These are phyloP conservation scores for Mystacides longicornis DNA, from an alignment of 2,888 invertebrate species.

Conservation along the genomic window DNA sequence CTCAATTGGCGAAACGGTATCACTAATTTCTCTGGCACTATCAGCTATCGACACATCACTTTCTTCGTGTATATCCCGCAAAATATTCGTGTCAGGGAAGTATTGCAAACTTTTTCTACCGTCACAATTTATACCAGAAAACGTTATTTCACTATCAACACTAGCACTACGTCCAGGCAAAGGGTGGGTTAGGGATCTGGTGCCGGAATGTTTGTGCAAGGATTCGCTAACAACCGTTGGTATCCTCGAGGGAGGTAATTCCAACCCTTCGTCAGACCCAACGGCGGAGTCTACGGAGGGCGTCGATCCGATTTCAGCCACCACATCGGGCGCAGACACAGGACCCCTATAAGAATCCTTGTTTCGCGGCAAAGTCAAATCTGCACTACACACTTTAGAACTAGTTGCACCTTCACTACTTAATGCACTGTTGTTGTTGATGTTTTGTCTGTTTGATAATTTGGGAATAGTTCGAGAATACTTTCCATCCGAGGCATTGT, in stretches of 20 bases:
- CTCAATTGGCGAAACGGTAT: constrained; percentile 48
- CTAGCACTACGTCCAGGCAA: constrained; percentile 43
- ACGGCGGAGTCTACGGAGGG: constrained; percentile 55
- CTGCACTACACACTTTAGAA: constrained; percentile 33
- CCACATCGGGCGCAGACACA: constrained; percentile 38
- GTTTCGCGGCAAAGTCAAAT: constrained; percentile 31
- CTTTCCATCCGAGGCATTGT: constrained; percentile 55
- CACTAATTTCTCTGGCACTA: constrained; percentile 46
- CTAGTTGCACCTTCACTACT: constrained; percentile 10
- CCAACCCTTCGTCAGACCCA: constrained; percentile 52
- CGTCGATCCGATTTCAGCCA: constrained; percentile 45
- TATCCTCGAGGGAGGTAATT: constrained; percentile 40
- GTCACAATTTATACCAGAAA: constrained; percentile 36
- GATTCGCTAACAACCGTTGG: constrained; percentile 39
- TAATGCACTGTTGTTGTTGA: background rate
- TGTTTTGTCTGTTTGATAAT: constrained; percentile 6
- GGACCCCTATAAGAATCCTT: constrained; percentile 40
- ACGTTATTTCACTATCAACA: constrained; percentile 37
- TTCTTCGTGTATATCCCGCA: constrained; percentile 45
- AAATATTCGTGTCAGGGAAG: constrained; percentile 40
- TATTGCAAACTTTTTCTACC: constrained; percentile 29
- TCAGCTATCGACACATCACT: constrained; percentile 49
- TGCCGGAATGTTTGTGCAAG: constrained; percentile 45
- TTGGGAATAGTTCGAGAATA: constrained; percentile 40
- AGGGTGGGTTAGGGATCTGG: constrained; percentile 47